Conservation (phyloP, 2,113 vertebrate species). For the Cyprinodon variegatus region DNA sequence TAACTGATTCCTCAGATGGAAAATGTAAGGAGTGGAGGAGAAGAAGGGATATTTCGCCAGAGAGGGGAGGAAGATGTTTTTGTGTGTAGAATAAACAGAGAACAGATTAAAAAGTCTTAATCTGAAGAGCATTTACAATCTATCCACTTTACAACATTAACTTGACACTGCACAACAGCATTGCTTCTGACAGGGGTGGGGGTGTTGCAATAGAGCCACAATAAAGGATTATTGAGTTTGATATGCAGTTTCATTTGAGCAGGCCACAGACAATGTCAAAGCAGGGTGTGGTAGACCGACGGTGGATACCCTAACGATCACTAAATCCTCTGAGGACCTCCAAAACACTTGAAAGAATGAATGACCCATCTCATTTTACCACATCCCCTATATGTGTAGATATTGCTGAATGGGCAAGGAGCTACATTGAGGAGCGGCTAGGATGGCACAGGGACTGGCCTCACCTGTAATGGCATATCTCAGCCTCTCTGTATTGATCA, state of each 20-base stretch:
- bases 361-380: constrained; percentile 66
- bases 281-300: constrained; percentile 61
- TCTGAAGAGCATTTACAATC: constrained; percentile 24
- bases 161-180: background rate
- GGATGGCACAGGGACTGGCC: constrained; percentile 66
- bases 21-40: constrained; percentile 3
- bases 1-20: constrained; percentile 41
- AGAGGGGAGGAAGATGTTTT: constrained; percentile 23
- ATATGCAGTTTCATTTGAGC: constrained; percentile 67
- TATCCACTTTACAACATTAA: constrained; percentile 5
- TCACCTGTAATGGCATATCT: constrained; percentile 77
- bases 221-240: constrained; percentile 50
- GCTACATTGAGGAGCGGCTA: constrained; percentile 41
- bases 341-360: constrained; percentile 70
- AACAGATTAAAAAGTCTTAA: constrained; percentile 42
- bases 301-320: constrained; percentile 66
- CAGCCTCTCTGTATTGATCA: constrained; percentile 66
- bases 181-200: background rate
- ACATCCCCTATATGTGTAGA: constrained; percentile 49
- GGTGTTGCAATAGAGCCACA: constrained; percentile 7
- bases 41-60: constrained; percentile 13
- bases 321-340: constrained; percentile 52
- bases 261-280: constrained; percentile 69
- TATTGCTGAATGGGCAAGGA: constrained; percentile 66
- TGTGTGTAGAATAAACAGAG: constrained; percentile 37